phyloP scores from a whole-genome alignment of 2,797 vertebrate genomes.

The Dallia pectoralis region DNA sequence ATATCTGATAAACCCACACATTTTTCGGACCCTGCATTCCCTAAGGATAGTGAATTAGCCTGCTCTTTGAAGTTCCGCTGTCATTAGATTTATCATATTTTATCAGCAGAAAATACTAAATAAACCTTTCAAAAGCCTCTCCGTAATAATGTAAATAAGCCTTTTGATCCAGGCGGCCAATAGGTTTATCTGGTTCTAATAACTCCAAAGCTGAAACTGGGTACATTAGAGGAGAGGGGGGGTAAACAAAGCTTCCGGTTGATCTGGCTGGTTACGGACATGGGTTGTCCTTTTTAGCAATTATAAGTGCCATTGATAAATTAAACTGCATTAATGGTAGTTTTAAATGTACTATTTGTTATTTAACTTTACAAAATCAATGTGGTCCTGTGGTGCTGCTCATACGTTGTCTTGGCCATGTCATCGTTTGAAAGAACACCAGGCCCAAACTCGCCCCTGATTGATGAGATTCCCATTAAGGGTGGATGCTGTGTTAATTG shows the following conservation, averaged over 20 bases:
- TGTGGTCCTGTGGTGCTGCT: neutral
- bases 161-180: slow-evolving; percentile 45
- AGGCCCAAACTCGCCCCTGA: neutral
- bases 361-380: neutral
- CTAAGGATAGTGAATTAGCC: slow-evolving; percentile 45
- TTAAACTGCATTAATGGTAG: neutral
- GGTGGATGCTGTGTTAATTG: neutral
- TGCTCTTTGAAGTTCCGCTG: slow-evolving; percentile 49
- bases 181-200: slow-evolving; percentile 51
- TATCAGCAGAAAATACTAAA: slow-evolving; percentile 56
- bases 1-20: slow-evolving; percentile 47
- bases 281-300: no score
- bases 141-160: slow-evolving; percentile 47
- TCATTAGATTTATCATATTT: slow-evolving; percentile 50
- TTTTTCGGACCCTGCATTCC: slow-evolving; percentile 22
- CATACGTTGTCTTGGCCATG: neutral
- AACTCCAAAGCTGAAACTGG: slow-evolving; percentile 33
- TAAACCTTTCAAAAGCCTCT: slow-evolving; percentile 57
- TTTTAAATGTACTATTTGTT: neutral
- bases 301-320: no score
- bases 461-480: slow-evolving; percentile 24
- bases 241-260: slow-evolving; percentile 21
- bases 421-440: neutral
- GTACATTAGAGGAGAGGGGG: slow-evolving; percentile 11
- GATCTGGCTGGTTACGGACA: slow-evolving; percentile 21